phyloP scores from a whole-genome alignment of 2,113 vertebrate genomes.

The Chaetura pelagica region DNA sequence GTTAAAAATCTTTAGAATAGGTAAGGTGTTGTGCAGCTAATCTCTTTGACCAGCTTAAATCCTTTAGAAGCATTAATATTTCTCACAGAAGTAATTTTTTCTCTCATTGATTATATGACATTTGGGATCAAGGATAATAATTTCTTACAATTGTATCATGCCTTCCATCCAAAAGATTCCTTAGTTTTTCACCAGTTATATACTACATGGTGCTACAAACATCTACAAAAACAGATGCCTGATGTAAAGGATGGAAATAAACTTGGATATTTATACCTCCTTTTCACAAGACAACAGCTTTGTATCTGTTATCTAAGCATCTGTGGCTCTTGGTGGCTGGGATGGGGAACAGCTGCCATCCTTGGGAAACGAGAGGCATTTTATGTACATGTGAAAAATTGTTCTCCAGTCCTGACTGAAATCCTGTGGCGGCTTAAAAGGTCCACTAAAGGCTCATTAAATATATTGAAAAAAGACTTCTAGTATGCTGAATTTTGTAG shows the following conservation, averaged over 20 bases:
- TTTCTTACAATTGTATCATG: neutral
- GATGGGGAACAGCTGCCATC: neutral
- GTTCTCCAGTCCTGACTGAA: neutral
- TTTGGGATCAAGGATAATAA: neutral
- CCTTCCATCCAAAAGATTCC: neutral
- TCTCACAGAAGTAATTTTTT: neutral
- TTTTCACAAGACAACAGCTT: neutral
- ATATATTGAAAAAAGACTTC: neutral
- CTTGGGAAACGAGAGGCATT: neutral
- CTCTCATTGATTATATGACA: neutral
- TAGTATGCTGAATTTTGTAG: neutral
- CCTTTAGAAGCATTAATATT: neutral
- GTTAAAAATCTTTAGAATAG: neutral
- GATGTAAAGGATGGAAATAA: neutral
- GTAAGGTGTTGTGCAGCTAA: neutral
- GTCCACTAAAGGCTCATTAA: neutral
- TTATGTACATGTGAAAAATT: accelerated
- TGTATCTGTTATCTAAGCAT: neutral
- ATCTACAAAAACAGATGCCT: neutral
- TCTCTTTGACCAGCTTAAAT: neutral
- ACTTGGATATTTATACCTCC: neutral
- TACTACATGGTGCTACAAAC: neutral
- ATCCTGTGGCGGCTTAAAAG: neutral
- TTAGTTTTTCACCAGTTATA: neutral
- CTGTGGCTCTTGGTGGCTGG: neutral